A percentile compares a stretch with the other conserved stretches of the same genome.
Evolutionary conservation across 2,113 vertebrate species (phyloP).

Genomic region (Himantopus leucocephalus): DNA sequence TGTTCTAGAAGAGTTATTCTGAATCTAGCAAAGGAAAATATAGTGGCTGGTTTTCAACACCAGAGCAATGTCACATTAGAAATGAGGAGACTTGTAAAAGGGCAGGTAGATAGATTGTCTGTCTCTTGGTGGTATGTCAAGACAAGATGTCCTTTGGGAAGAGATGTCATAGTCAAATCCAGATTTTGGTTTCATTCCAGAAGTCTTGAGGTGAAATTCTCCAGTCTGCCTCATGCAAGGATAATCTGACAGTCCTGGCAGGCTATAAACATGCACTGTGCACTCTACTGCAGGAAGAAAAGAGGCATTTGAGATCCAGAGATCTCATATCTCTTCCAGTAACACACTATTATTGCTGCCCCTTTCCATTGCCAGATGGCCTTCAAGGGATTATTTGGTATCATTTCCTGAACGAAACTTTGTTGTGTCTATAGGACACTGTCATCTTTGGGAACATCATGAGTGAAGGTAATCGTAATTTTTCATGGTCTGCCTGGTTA

Average conservation of each 20-base stretch:
- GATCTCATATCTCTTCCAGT: neutral
- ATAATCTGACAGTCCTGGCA: neutral
- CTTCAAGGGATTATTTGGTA: neutral
- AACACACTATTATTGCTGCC: neutral
- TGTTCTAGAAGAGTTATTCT: neutral
- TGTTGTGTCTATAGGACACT: neutral
- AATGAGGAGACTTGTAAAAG: neutral
- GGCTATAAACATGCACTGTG: neutral
- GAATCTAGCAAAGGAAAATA: neutral
- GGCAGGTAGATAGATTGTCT: neutral
- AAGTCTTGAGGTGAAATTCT: conserved; percentile 14
- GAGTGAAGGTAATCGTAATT: neutral
- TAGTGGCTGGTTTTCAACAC: neutral
- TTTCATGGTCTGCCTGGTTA: neutral
- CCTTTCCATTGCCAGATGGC: neutral
- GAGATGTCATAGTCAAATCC: neutral
- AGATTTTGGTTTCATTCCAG: neutral
- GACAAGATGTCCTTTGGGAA: neutral
- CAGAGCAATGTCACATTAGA: neutral
- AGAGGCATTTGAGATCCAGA: neutral
- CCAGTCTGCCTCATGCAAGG: neutral
- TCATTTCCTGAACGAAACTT: neutral
- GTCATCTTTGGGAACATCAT: neutral
- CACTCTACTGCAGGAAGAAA: neutral
- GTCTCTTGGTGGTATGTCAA: neutral